Conservation (phyloP, 2,113 vertebrate genomes). For the Sphaerodactylus townsendi region DNA sequence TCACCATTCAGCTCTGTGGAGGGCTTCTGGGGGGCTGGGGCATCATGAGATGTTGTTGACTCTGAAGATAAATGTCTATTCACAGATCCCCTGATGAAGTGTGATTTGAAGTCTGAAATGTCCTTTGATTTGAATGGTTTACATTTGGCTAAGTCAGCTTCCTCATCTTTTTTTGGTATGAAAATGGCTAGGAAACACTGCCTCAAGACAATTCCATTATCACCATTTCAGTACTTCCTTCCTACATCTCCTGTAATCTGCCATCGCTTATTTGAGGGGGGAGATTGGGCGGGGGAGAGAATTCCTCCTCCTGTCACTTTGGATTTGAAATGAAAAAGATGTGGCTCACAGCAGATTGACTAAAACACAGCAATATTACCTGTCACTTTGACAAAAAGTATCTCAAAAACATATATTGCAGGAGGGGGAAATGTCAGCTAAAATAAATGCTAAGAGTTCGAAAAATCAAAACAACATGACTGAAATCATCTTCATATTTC, state of each 20-base stretch:
- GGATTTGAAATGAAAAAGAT: conserved; percentile 46
- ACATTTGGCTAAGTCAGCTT: too few species aligned
- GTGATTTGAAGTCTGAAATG: too few species aligned
- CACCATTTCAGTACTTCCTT: neutral
- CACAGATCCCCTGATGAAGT: neutral
- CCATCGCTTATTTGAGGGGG: neutral
- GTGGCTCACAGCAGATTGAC: conserved; percentile 32
- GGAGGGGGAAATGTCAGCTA: conserved; percentile 23
- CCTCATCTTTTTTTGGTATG: neutral
- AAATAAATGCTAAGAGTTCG: conserved; percentile 46
- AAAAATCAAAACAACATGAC: conserved; percentile 40
- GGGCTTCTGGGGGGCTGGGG: too few species aligned
- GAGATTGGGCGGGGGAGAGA: neutral
- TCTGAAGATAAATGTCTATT: neutral
- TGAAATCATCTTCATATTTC: conserved; percentile 49
- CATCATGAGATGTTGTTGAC: too few species aligned
- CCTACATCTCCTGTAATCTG: neutral
- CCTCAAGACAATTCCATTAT: neutral
- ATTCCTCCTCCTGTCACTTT: neutral
- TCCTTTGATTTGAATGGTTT: too few species aligned
- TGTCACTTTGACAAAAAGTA: conserved; percentile 63
- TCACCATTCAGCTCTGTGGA: too few species aligned
- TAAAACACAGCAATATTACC: conserved; percentile 63
- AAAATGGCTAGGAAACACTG: neutral
- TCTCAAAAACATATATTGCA: neutral